Percentiles rank a stretch among this genome's conserved stretches.
Evolutionary conservation across 2,888 invertebrate species (phyloP).

Genomic region (Vannuccia rotundouncinata): DNA sequence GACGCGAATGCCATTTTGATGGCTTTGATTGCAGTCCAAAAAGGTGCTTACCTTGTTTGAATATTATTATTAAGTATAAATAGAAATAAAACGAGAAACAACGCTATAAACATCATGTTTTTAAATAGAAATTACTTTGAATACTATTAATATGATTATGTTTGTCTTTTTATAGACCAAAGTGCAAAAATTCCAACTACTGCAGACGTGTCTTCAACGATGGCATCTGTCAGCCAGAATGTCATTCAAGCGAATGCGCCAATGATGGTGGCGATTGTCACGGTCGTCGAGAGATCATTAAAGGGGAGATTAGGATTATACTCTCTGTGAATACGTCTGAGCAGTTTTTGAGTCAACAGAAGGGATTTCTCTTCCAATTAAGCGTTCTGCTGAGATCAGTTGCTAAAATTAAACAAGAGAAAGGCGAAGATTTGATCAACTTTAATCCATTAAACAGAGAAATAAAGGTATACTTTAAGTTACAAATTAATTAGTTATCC

Average conservation of each 20-base stretch:
- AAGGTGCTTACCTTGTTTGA: not conserved
- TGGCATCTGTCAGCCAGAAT: slow-evolving; percentile 25
- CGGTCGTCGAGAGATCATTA: not conserved
- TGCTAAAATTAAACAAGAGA: not conserved
- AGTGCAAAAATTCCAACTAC: not conserved
- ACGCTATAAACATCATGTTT: no score
- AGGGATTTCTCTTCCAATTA: not conserved
- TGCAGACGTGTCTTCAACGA: not conserved
- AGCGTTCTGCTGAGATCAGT: not conserved
- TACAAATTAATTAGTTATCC: no score
- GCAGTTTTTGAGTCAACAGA: not conserved
- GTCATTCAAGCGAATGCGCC: not conserved
- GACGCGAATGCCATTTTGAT: slow-evolving; percentile 34
- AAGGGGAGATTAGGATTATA: not conserved
- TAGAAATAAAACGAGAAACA: not conserved
- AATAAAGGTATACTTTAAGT: no score
- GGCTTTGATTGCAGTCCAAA: slow-evolving; percentile 33
- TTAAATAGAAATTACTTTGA: not conserved
- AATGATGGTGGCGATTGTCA: slow-evolving; percentile 9
- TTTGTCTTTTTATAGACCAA: not conserved
- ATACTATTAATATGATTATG: not conserved
- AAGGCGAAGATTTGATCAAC: not conserved
- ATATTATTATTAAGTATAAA: not conserved
- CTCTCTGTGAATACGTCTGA: not conserved
- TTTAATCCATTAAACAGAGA: no score